Base-by-base conservation (phyloP, 1,140 invertebrate genomes). In the Pseudobourletiella spinata region DNA sequence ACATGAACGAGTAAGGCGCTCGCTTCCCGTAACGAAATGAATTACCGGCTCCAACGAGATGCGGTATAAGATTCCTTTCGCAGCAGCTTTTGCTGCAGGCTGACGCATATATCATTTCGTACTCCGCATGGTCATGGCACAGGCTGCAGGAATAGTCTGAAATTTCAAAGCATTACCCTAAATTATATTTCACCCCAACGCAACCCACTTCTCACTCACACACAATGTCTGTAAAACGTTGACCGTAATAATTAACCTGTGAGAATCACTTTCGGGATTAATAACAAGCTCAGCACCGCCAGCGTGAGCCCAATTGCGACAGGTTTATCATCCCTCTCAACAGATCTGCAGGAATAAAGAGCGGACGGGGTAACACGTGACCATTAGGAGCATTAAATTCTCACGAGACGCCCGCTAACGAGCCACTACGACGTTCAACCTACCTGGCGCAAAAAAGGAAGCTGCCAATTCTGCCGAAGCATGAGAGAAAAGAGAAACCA, bases 361-460 rank as follows among this genome's bases (percentile, higher is more conserved):
- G 14, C 46, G n/a, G n/a, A n/a, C n/a, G n/a, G n/a, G n/a, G n/a
- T n/a, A n/a, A n/a, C n/a, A n/a, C n/a, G n/a, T n/a, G n/a, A n/a
- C n/a, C n/a, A n/a, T n/a, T n/a, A n/a, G n/a, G n/a, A n/a, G n/a
- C n/a, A n/a, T n/a, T n/a, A n/a, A n/a, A n/a, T n/a, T n/a, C n/a
- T n/a, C n/a, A n/a, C n/a, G n/a, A n/a, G n/a, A n/a, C n/a, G n/a
- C n/a, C n/a, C n/a, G n/a, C n/a, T n/a, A n/a, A n/a, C n/a, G n/a
- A n/a, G n/a, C n/a, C n/a, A n/a, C n/a, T n/a, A n/a, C n/a, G n/a
- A n/a, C n/a, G n/a, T n/a, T n/a, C n/a, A n/a, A 48, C 46, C 11
- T 15, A 54, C 50, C 50, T 54, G 25, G 30, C 30, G 22, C 50
- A 54, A 54, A 54, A 54, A 3, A 54, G 28, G 22, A 54, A 54